Percentiles rank a stretch among this genome's conserved stretches.
These are phyloP conservation scores for Eucera pruinosa DNA, from an alignment of 2,888 invertebrate species.

Conservation along the genomic window DNA sequence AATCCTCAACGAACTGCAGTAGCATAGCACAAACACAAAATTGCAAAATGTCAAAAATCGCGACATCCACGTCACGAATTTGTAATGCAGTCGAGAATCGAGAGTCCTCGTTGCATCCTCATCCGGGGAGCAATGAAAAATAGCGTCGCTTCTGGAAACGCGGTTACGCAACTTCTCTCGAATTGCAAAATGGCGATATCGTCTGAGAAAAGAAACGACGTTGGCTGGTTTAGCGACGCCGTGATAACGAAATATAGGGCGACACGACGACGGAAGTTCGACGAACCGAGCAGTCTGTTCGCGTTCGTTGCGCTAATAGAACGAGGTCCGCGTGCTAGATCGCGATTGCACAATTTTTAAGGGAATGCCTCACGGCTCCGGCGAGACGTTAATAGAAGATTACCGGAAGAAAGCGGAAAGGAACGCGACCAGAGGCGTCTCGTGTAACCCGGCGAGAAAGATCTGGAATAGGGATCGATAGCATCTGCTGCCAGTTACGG, in stretches of 20 bases:
- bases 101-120: too few relatives aligned
- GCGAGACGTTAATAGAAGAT: constrained; percentile 54
- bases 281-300: constrained; percentile 44
- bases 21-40: too few relatives aligned
- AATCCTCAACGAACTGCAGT: too few relatives aligned
- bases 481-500: constrained; percentile 27
- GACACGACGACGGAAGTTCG: constrained; percentile 54
- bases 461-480: constrained; percentile 26
- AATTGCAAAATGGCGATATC: constrained; percentile 41
- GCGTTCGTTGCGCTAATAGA: constrained; percentile 41
- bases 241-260: constrained; percentile 62
- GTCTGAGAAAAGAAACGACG: constrained; percentile 11
- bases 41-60: too few relatives aligned
- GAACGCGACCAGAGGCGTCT: constrained; percentile 34
- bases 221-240: constrained; percentile 33
- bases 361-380: constrained; percentile 44
- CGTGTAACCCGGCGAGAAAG: constrained; percentile 29
- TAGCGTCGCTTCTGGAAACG: background rate
- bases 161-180: constrained; percentile 5
- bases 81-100: too few relatives aligned
- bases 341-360: constrained; percentile 64
- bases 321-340: constrained; percentile 50
- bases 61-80: too few relatives aligned
- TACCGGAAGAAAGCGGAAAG: constrained; percentile 57
- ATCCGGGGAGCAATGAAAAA: too few relatives aligned